Evolutionary conservation across 1,140 invertebrate genomes (phyloP), one percentile per base, ranked within the genome.

Genomic region (Lordiphosa mommai): DNA sequence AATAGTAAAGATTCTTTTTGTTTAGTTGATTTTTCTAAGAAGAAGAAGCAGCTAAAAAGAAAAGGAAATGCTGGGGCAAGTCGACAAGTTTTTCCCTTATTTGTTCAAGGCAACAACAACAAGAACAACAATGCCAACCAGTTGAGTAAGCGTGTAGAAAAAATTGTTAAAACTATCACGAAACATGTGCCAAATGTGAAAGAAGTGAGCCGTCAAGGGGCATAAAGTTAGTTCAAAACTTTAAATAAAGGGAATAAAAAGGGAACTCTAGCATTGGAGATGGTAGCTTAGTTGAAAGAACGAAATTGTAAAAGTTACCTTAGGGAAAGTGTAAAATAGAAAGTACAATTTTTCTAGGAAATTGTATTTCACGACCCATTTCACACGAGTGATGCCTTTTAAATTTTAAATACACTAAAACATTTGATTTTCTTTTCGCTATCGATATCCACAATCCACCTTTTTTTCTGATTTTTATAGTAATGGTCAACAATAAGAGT

Each of bases 41-140:
- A 79, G 63, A 17, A n/a, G 44, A 29, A 30, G 27, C 16, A 33
- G 14, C 34, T 37, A 13, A 10, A 50, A 51, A 17, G 12, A 56
- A 53, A 53, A 66, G 66, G 49, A 73, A 79, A 74, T 56, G 53
- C n/a, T 33, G 47, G 44, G 48, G 48, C 44, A 32, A 27, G 51
- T 36, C 43, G 44, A 72, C 73, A 72, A 73, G 73, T 73, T 71
- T 67, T 82, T 82, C 77, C 76, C 76, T 82, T 82, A 82, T 82
- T 77, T 77, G 77, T 59, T 41, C 49, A 30, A 16, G 36, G 48
- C 44, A 51, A 38, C 27, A 38, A 58, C 50, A 38, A 43, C 43
- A 52, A 43, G 46, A 40, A 47, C 49, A 56, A 34, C 48, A 44
- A 57, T 59, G 50, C 56, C 58, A 82, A 56, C 64, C 56, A 60